These are phyloP conservation scores for Asbolus verrucosus DNA, from an alignment of 1,140 invertebrate genomes.

Conservation along the genomic window DNA sequence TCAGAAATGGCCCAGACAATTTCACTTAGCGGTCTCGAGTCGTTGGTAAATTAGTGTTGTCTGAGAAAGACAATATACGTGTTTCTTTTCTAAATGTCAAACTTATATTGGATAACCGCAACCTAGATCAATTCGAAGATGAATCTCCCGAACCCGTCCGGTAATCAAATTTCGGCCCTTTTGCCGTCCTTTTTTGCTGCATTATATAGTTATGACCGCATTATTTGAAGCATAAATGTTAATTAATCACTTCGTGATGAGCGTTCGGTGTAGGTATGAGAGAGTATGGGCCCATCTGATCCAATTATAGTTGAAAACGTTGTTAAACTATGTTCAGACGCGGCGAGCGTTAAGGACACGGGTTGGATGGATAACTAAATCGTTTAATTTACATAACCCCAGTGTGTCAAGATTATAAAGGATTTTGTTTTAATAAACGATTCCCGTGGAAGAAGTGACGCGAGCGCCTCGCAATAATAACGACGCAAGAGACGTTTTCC, in stretches of 20 bases:
- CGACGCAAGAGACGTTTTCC: too few species aligned
- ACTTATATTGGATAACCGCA: neutral
- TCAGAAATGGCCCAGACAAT: too few species aligned
- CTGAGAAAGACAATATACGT: neutral
- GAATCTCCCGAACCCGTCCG: neutral
- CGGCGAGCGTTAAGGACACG: conserved; percentile 47
- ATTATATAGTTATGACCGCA: neutral
- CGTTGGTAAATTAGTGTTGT: neutral
- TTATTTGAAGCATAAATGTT: neutral
- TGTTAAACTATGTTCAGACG: conserved; percentile 50
- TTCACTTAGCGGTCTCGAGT: neutral
- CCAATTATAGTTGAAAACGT: conserved; percentile 50
- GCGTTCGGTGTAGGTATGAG: conserved; percentile 30
- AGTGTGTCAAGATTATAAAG: conserved; percentile 45
- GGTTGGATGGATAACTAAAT: conserved; percentile 49
- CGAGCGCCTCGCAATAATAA: too few species aligned
- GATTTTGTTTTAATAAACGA: conserved; percentile 49
- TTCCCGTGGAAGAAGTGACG: neutral
- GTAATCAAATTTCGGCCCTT: neutral
- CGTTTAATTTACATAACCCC: conserved; percentile 50
- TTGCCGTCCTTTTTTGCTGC: neutral
- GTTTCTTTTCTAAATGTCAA: conserved; percentile 1
- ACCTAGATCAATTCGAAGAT: too few species aligned
- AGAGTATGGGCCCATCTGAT: conserved; percentile 43
- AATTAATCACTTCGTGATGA: conserved; percentile 27